Conservation (phyloP, 2,113 vertebrate species). For the Bubo blakistoni region DNA sequence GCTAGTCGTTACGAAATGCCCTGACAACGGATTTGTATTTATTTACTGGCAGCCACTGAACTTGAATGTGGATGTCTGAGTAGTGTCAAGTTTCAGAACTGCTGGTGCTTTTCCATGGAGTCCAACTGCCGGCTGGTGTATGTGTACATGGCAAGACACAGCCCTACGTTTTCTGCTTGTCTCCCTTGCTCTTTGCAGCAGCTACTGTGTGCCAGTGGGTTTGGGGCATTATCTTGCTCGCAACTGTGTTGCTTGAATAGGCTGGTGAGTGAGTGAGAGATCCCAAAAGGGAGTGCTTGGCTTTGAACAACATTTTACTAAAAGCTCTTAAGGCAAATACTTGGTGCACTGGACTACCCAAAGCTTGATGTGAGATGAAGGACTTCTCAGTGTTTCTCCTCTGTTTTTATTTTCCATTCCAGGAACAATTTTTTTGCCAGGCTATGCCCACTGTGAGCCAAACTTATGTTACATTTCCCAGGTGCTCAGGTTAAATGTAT, state of each 20-base stretch:
- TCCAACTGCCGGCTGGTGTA: not conserved
- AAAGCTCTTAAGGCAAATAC: not conserved
- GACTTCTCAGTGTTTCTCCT: not conserved
- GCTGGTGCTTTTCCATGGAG: not conserved
- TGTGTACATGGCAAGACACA: not conserved
- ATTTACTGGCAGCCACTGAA: slow-evolving; percentile 17
- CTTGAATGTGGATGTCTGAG: not conserved
- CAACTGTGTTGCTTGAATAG: not conserved
- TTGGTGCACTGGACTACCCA: not conserved
- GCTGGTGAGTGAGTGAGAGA: not conserved
- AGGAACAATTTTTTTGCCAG: not conserved
- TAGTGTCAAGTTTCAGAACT: slow-evolving; percentile 12
- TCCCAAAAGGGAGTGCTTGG: not conserved
- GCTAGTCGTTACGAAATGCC: not conserved
- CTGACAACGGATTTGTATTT: slow-evolving; percentile 42
- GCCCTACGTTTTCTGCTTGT: not conserved
- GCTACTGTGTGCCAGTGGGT: not conserved
- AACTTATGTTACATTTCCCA: accelerated
- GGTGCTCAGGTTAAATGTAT: not conserved
- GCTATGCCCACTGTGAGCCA: not conserved
- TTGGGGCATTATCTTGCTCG: not conserved
- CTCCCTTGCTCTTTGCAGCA: not conserved
- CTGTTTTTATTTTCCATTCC: not conserved
- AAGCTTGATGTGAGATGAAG: not conserved
- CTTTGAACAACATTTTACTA: not conserved